Evolutionary conservation across 2,888 invertebrate species (phyloP).

Genomic region (Cosmopolites sordidus): DNA sequence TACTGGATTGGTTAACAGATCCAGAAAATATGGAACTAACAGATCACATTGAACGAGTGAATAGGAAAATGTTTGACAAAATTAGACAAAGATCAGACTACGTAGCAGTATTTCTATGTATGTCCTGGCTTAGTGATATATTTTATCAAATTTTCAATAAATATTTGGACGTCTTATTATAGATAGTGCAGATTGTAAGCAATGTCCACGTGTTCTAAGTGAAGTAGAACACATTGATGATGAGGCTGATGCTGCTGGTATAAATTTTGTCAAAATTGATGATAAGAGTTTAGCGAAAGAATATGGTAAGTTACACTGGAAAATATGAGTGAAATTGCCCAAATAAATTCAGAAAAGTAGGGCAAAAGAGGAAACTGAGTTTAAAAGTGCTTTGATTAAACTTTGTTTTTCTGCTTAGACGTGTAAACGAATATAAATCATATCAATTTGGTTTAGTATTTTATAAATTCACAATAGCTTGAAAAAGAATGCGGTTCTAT

Average conservation of each 20-base stretch:
- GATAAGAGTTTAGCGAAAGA: slow-evolving; percentile 83
- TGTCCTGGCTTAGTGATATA: slow-evolving; percentile 48
- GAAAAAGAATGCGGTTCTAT: too few species aligned
- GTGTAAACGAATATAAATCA: too few species aligned
- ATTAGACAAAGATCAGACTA: slow-evolving; percentile 85
- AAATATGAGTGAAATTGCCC: too few species aligned
- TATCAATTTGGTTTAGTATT: too few species aligned
- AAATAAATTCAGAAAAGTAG: too few species aligned
- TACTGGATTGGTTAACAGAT: slow-evolving; percentile 88
- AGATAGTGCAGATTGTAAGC: slow-evolving; percentile 95
- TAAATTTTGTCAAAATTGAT: slow-evolving; percentile 89
- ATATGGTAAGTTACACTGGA: slow-evolving; percentile 51
- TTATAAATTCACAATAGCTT: too few species aligned
- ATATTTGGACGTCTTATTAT: slow-evolving; percentile 44
- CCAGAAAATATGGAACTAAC: slow-evolving; percentile 92
- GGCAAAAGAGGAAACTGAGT: too few species aligned
- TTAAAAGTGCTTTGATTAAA: too few species aligned
- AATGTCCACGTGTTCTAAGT: slow-evolving; percentile 80
- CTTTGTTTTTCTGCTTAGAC: too few species aligned
- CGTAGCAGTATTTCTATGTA: slow-evolving; percentile 90
- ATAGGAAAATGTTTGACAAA: slow-evolving; percentile 89
- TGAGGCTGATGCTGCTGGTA: slow-evolving; percentile 84
- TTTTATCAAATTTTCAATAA: background rate
- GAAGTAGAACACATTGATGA: slow-evolving; percentile 93
- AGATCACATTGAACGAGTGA: slow-evolving; percentile 88